Conservation (phyloP, 2,797 vertebrate genomes). For the Erpetoichthys calabaricus region DNA sequence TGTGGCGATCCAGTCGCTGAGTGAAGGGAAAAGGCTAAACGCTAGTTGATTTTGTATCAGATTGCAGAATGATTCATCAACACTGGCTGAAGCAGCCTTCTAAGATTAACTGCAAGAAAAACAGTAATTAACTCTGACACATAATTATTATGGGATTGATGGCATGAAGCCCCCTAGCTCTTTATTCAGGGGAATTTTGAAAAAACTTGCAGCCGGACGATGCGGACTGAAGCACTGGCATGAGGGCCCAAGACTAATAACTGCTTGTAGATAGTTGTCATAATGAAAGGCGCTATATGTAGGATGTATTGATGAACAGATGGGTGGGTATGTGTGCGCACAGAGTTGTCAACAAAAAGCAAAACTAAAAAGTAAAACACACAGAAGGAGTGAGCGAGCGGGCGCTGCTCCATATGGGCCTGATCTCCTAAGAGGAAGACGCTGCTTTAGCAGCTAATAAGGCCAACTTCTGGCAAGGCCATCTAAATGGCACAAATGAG, state of each 20-base stretch:
- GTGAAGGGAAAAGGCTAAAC: slow-evolving; percentile 28
- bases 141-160: slow-evolving; percentile 71
- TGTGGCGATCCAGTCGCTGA: slow-evolving; percentile 9
- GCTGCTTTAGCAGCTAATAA: slow-evolving; percentile 59
- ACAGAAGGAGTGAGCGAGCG: slow-evolving; percentile 29
- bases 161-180: slow-evolving; percentile 52
- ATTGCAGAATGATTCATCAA: slow-evolving; percentile 49
- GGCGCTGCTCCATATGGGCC: slow-evolving; percentile 35
- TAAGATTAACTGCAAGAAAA: slow-evolving; percentile 54
- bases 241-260: no score
- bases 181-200: slow-evolving; percentile 2
- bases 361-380: slow-evolving; percentile 22
- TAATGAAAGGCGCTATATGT: no score
- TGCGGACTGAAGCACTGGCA: not conserved
- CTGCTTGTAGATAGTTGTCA: no score
- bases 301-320: not conserved
- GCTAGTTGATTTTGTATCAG: slow-evolving; percentile 49
- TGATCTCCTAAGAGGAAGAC: slow-evolving; percentile 38
- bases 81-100: slow-evolving; percentile 39
- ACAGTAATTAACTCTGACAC: slow-evolving; percentile 66
- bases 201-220: not conserved
- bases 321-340: not conserved
- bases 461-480: slow-evolving; percentile 59
- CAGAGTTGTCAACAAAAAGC: no score
- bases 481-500: slow-evolving; percentile 37